These are phyloP conservation scores for Zaprionus kolodkinae DNA, from an alignment of 1,140 invertebrate genomes.

Conservation along the genomic window DNA sequence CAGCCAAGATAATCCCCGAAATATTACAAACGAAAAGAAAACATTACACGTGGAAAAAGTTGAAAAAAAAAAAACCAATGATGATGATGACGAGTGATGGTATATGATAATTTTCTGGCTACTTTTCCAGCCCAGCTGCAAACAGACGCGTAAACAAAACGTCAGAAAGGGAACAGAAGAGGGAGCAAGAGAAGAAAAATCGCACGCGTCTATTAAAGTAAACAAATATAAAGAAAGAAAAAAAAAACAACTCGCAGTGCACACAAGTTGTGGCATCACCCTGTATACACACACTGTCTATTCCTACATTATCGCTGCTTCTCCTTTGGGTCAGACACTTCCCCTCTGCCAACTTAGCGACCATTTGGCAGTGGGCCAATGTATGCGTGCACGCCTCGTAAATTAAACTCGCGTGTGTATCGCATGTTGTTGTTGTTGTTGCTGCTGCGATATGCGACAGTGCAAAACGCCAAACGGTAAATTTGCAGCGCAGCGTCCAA, in stretches of 20 bases:
- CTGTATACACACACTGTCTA: background rate
- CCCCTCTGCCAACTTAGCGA: background rate
- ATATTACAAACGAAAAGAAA: slow-evolving; percentile 28
- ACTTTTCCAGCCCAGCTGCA: background rate
- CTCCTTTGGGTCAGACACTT: slow-evolving; percentile 2
- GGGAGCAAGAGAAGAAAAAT: background rate
- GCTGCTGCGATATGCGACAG: slow-evolving; percentile 54
- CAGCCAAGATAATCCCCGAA: slow-evolving; percentile 31
- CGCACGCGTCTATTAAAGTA: slow-evolving; percentile 6
- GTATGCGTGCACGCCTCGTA: slow-evolving; percentile 70
- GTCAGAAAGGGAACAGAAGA: background rate
- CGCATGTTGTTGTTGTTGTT: background rate
- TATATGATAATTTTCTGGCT: slow-evolving; percentile 11
- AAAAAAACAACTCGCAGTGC: too few relatives aligned
- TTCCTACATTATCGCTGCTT: background rate
- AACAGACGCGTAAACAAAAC: slow-evolving; percentile 8
- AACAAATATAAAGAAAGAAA: slow-evolving; percentile 1
- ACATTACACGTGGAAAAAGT: slow-evolving; percentile 17
- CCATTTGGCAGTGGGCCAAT: slow-evolving; percentile 74
- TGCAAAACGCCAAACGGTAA: slow-evolving; percentile 58
- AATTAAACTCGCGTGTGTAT: slow-evolving; percentile 76
- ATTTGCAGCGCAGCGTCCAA: slow-evolving; percentile 46
- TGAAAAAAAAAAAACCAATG: slow-evolving; percentile 1
- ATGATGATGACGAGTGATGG: background rate
- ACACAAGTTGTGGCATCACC: background rate